Evolutionary conservation across 2,797 vertebrate genomes (phyloP), one percentile per base, ranked within the genome.

Genomic region (Poecilia velifera): DNA sequence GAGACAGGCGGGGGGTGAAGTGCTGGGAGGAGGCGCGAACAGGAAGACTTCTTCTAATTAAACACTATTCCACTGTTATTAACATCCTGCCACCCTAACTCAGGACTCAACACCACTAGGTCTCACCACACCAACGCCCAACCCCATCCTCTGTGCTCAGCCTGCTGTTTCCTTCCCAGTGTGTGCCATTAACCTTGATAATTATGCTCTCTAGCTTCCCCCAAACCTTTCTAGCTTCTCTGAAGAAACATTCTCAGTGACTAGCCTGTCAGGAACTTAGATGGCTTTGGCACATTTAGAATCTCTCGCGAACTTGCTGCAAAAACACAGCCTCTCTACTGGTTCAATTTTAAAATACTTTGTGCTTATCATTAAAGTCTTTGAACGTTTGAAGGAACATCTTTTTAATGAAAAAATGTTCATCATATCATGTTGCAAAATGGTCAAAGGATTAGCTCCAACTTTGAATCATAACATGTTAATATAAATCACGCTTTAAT

Each of bases 51-150:
- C 96, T 94, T 97, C 98, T 99, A 98, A 99, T 99, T 99, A 98
- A 99, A 98, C 98, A 97, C 97, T 97, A 97, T 97, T 98, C 97
- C 96, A 93, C 96, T 96, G 96, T 97, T 98, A 98, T 98, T 98
- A 99, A 98, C 98, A 97, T 98, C 97, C 95, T 96, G 96, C 96
- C 96, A 96, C 95, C 95, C 95, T 93, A 95, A 93, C 96, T 95
- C 95, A 94, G 96, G 95, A 95, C 95, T 96, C 95, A 96, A 96
- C 96, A 94, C 95, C 96, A 96, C 96, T 96, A 95, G 95, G 94
- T 96, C 94, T 95, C 95, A 96, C 95, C 90, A 90, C 94, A 95
- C 95, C 77, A 80, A 59, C 74, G 18, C 73, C 93, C 92, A 77
- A 88, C 92, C 95, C 68, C 95, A 81, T 93, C 82, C n/a, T 82